Evolutionary conservation across 2,888 invertebrate species (phyloP).

Genomic region (Diarsia rubi): DNA sequence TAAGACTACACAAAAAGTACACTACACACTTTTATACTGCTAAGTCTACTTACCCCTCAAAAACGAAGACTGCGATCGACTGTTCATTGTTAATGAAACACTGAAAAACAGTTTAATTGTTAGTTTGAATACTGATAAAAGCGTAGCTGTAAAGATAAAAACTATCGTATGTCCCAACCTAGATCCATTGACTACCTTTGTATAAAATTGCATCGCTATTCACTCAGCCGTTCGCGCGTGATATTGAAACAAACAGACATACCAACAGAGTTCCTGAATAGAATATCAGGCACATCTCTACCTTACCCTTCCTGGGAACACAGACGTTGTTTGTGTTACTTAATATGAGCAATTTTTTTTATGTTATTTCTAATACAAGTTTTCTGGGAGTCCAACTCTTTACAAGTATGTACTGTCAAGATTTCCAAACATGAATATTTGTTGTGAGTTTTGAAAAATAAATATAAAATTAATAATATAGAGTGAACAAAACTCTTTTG

Average conservation of each 20-base stretch:
- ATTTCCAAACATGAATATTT: not conserved
- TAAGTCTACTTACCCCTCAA: conserved; percentile 57
- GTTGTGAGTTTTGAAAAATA: too few relatives aligned
- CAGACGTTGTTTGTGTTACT: not conserved
- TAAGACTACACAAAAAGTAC: not conserved
- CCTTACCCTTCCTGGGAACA: too few relatives aligned
- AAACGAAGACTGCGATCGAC: conserved; percentile 64
- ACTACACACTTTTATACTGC: not conserved
- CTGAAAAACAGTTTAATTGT: conserved; percentile 44
- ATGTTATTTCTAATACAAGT: too few relatives aligned
- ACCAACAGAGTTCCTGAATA: not conserved
- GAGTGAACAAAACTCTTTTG: not conserved
- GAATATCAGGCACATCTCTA: not conserved
- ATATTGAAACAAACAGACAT: not conserved
- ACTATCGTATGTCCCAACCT: not conserved
- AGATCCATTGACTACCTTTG: not conserved
- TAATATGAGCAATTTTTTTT: too few relatives aligned
- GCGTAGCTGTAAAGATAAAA: not conserved
- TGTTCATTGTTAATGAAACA: conserved; percentile 61
- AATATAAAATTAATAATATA: not conserved
- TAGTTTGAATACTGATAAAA: not conserved
- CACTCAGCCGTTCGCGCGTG: not conserved
- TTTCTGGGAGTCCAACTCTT: not conserved
- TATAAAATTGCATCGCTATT: not conserved
- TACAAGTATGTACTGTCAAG: not conserved